Percentiles rank a stretch among this genome's conserved stretches.
These are phyloP conservation scores for Bergia puertoricense DNA, from an alignment of 92 coral and sea anemone species.

Conservation along the genomic window DNA sequence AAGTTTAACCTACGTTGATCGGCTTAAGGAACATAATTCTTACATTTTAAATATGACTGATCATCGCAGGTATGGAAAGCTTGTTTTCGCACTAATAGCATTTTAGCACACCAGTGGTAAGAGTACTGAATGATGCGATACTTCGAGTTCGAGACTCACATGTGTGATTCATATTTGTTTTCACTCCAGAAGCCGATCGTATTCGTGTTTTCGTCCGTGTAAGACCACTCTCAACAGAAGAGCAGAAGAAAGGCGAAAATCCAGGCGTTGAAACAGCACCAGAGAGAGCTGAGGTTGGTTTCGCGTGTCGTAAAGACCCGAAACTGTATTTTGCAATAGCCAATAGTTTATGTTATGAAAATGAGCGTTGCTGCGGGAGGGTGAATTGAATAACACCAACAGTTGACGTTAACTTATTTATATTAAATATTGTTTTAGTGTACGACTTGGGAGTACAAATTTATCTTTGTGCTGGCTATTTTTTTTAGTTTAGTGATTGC, in stretches of 20 bases:
- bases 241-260: slow-evolving; percentile 67
- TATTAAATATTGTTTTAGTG: background rate
- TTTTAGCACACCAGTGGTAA: background rate
- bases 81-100: background rate
- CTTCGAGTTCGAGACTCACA: background rate
- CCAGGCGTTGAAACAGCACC: slow-evolving; percentile 75
- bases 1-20: background rate
- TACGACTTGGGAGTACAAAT: background rate
- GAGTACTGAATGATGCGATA: background rate
- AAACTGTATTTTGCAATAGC: background rate
- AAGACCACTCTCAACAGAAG: slow-evolving; percentile 77
- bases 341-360: background rate
- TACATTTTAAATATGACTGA: background rate
- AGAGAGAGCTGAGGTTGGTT: slow-evolving; percentile 79
- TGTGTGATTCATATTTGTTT: slow-evolving; percentile 7
- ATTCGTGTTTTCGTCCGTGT: slow-evolving; percentile 88
- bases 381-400: background rate
- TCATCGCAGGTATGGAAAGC: background rate
- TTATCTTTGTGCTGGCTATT: too few species aligned
- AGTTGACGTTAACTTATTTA: background rate
- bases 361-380: background rate
- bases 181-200: slow-evolving; percentile 68
- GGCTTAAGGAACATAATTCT: background rate
- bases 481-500: background rate
- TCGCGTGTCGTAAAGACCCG: background rate